phyloP scores from a whole-genome alignment of 2,888 invertebrate genomes.

The Myopa testacea region DNA sequence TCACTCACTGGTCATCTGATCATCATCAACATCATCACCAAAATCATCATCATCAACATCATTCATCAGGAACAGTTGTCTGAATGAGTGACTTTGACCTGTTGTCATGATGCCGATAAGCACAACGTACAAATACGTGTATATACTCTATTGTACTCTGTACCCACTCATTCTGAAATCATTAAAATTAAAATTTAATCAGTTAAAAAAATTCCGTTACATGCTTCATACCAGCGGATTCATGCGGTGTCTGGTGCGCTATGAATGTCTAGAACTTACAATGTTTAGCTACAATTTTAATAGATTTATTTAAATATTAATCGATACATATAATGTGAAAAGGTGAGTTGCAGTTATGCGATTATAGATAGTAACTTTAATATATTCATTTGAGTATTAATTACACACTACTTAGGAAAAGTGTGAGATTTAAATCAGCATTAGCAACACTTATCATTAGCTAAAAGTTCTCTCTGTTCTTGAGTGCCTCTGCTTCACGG shows the following conservation, averaged over 20 bases:
- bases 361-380: too few species aligned
- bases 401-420: too few species aligned
- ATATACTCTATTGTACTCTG: background rate
- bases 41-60: constrained; percentile 1
- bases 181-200: background rate
- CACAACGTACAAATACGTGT: background rate
- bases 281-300: background rate
- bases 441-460: too few species aligned
- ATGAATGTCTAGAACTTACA: constrained; percentile 4
- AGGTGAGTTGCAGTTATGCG: too few species aligned
- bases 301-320: background rate
- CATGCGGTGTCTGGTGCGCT: background rate
- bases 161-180: background rate
- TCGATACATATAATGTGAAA: background rate
- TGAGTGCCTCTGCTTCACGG: too few species aligned
- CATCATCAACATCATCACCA: background rate
- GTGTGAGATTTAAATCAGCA: too few species aligned
- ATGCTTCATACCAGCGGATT: background rate
- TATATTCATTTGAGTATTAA: too few species aligned
- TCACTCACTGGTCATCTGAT: background rate
- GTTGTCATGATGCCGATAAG: constrained; percentile 27
- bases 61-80: background rate
- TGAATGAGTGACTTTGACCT: constrained; percentile 28
- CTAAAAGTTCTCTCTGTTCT: too few species aligned
- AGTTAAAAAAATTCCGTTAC: constrained; percentile 4